These are phyloP conservation scores for Octonoba sinensis DNA, from an alignment of 2,888 invertebrate species.

Conservation along the genomic window DNA sequence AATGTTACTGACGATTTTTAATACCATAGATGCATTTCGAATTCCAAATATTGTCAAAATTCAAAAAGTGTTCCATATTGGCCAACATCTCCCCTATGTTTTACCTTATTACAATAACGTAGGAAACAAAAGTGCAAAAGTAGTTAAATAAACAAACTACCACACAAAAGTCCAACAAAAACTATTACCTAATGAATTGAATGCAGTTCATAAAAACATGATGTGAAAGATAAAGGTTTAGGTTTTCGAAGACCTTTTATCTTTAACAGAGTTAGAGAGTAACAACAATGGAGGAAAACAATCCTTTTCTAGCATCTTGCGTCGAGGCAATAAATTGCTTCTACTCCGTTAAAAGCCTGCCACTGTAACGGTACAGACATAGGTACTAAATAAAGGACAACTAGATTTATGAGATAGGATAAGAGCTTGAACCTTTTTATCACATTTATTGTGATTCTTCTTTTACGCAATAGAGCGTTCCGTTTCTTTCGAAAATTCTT, in stretches of 20 bases:
- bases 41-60: too few relatives aligned
- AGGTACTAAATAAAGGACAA: conserved; percentile 53
- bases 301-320: conserved; percentile 50
- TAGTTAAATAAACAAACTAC: too few relatives aligned
- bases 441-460: conserved; percentile 55
- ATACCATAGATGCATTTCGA: too few relatives aligned
- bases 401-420: conserved; percentile 56
- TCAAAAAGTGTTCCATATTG: too few relatives aligned
- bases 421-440: conserved; percentile 59
- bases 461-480: background rate
- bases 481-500: too few relatives aligned
- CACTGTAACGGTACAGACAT: conserved; percentile 47
- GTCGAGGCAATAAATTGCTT: conserved; percentile 36
- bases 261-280: conserved; percentile 42
- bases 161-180: too few relatives aligned
- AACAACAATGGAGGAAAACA: conserved; percentile 15
- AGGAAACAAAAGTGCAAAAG: too few relatives aligned
- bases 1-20: too few relatives aligned
- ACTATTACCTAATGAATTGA: too few relatives aligned
- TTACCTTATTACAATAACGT: too few relatives aligned
- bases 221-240: conserved; percentile 33
- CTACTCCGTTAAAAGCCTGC: conserved; percentile 36
- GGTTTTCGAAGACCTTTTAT: conserved; percentile 37
- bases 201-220: too few relatives aligned
- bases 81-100: too few relatives aligned